Base-by-base conservation (phyloP, 2,113 vertebrate genomes). In the Mesoclemmys tuberculata region DNA sequence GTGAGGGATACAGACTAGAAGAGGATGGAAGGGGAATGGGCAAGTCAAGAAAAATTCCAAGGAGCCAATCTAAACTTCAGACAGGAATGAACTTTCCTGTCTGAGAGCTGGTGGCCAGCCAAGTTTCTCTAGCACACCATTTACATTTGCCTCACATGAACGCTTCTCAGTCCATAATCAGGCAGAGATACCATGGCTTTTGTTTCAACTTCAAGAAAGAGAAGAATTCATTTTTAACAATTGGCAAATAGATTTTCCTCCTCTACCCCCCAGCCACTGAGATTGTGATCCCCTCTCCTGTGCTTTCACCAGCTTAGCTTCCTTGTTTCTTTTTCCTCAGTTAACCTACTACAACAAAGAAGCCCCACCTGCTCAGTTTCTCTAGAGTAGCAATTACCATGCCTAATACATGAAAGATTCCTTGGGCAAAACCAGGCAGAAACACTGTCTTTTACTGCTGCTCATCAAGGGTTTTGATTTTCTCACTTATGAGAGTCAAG, bases 311-410 rank as follows among this genome's bases (percentile, higher is more conserved):
- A 2, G 0, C 4, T 78, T 93, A 85, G 58, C 84, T 85, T 38
- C 77, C 94, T 96, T 80, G 14, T 94, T 94, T 96, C 88, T 95
- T 95, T 97, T 91, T 87, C 55, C 52, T 38, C 94, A 95, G 93
- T 95, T 95, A 95, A 93, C 55, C 95, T 94, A 91, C 96, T 91
- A 80, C 84, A 94, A 89, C 84, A 93, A 94, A 87, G 88, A 96
- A 94, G 94, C 84, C 19, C 3, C 46, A 38, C 35, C 48, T 87
- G 49, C 86, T 87, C 87, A 71, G 51, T 83, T 95, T 96, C 80
- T 5, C 58, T 90, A 58, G 77, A 85, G 44, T 64, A 96, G 80
- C 74, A 71, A 16, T 71, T 90, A 80, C 35, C 68, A 0, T 0
- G 7, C 64, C 90, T 93, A 93, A 92, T 89, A 96, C 68, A 3